Percentiles rank a stretch among this genome's conserved stretches.
Conservation (phyloP, 2,113 vertebrate species). For the Oryzias javanicus region DNA sequence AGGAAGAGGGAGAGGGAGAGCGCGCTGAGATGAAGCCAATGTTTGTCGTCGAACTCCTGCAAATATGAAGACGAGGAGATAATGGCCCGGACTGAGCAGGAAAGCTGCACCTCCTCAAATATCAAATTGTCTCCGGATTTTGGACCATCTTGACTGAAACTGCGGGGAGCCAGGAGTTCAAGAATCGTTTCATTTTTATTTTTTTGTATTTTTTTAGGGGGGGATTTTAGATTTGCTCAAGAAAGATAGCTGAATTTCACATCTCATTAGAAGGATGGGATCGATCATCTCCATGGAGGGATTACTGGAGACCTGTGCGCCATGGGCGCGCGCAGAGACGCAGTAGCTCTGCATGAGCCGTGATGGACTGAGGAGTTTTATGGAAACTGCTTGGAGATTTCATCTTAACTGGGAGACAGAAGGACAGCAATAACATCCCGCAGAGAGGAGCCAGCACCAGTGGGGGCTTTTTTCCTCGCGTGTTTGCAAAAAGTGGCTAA, state of each 20-base stretch:
- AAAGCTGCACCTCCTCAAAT: constrained; percentile 46
- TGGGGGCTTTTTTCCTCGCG: constrained; percentile 26
- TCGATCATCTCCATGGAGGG: constrained; percentile 56
- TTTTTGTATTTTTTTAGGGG: constrained; percentile 21
- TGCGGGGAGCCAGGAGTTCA: constrained; percentile 29
- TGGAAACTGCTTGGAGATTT: constrained; percentile 62
- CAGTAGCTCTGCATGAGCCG: constrained; percentile 47
- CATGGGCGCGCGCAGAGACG: constrained; percentile 49
- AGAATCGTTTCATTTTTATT: constrained; percentile 27
- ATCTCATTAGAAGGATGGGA: constrained; percentile 33
- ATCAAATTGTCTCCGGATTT: constrained; percentile 28
- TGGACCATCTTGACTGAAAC: constrained; percentile 35
- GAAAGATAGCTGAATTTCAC: constrained; percentile 31
- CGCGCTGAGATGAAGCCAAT: constrained; percentile 41
- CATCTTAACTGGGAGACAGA: constrained; percentile 56
- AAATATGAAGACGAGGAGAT: constrained; percentile 63
- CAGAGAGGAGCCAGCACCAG: constrained; percentile 39
- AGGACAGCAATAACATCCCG: constrained; percentile 68
- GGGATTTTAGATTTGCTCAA: constrained; percentile 13
- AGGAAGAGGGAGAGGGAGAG: constrained; percentile 24
- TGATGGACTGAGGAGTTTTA: constrained; percentile 62
- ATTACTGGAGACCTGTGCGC: constrained; percentile 41
- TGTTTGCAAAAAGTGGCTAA: constrained; percentile 72
- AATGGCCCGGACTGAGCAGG: constrained; percentile 45
- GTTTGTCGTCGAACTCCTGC: constrained; percentile 65